Percentiles rank a stretch among this genome's conserved stretches.
Conservation (phyloP, 2,888 invertebrate species). For the Erebia epiphron region DNA sequence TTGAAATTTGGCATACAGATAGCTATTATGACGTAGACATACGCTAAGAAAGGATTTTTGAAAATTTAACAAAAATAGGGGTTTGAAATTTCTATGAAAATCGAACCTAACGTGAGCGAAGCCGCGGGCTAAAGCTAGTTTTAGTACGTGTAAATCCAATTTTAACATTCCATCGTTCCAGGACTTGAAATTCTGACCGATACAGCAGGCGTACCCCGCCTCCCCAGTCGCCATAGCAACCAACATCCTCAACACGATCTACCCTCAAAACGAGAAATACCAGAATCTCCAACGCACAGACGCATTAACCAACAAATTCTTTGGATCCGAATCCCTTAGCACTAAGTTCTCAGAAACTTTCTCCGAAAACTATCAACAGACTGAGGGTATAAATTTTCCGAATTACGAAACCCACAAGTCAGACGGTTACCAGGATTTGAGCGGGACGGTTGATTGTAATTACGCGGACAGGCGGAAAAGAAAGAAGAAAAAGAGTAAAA, state of each 20-base stretch:
- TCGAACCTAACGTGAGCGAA: too few relatives aligned
- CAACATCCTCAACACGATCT: conserved; percentile 71
- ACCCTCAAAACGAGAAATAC: conserved; percentile 67
- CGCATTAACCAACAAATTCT: conserved; percentile 60
- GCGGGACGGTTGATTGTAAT: conserved; percentile 61
- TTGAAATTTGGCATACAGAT: too few relatives aligned
- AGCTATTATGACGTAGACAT: too few relatives aligned
- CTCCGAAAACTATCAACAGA: conserved; percentile 68
- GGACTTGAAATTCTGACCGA: conserved; percentile 86
- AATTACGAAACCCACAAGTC: conserved; percentile 59
- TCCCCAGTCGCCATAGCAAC: conserved; percentile 70
- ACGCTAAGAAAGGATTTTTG: too few relatives aligned
- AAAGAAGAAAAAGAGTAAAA: conserved; percentile 57
- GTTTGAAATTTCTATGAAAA: too few relatives aligned
- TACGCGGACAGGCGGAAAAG: conserved; percentile 56
- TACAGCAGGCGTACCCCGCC: conserved; percentile 66
- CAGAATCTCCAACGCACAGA: conserved; percentile 59
- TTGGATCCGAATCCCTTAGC: conserved; percentile 69
- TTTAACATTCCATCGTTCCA: conserved; percentile 46
- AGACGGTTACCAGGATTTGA: conserved; percentile 72
- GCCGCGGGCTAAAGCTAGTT: too few relatives aligned
- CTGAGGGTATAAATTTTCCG: conserved; percentile 65
- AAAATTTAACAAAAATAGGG: too few relatives aligned
- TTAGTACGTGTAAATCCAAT: not conserved
- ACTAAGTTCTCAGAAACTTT: conserved; percentile 67